These are phyloP conservation scores for Sipunculus nudus DNA, from an alignment of 2,888 invertebrate genomes.

Conservation along the genomic window DNA sequence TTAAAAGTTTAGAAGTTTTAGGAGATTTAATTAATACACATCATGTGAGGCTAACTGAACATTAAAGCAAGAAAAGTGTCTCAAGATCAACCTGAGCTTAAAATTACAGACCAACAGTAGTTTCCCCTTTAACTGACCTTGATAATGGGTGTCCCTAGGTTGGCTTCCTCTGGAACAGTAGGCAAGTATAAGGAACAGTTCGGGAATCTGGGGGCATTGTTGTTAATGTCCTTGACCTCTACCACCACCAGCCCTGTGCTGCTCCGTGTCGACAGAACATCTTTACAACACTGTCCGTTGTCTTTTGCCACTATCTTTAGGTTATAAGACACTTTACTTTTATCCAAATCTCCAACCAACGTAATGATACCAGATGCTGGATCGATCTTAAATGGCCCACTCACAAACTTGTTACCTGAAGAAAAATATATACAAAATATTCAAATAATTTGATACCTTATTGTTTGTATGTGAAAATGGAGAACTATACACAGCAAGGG, in stretches of 20 bases:
- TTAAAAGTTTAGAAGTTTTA: no score
- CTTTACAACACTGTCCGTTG: slow-evolving; percentile 95
- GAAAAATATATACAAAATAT: slow-evolving; percentile 2
- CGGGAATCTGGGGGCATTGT: slow-evolving; percentile 95
- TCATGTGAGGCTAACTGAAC: no score
- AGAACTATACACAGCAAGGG: no score
- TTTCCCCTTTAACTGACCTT: slow-evolving; percentile 20
- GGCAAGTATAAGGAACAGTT: slow-evolving; percentile 92
- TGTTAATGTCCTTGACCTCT: slow-evolving; percentile 96
- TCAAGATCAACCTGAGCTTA: no score
- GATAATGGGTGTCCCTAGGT: slow-evolving; percentile 38
- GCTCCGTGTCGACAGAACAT: slow-evolving; percentile 87
- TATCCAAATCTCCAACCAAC: slow-evolving; percentile 50
- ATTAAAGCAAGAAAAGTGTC: no score
- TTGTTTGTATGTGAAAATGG: neutral
- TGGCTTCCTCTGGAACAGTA: slow-evolving; percentile 59
- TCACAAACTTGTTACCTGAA: slow-evolving; percentile 23
- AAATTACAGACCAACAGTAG: no score
- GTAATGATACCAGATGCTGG: slow-evolving; percentile 62
- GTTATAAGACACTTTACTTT: slow-evolving; percentile 75
- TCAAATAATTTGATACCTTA: neutral
- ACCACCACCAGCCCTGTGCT: slow-evolving; percentile 95
- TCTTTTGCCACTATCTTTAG: slow-evolving; percentile 97
- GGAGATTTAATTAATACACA: no score
- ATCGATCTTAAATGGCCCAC: slow-evolving; percentile 59